Evolutionary conservation across 2,888 invertebrate species (phyloP).

Genomic region (Parnassius orleans): DNA sequence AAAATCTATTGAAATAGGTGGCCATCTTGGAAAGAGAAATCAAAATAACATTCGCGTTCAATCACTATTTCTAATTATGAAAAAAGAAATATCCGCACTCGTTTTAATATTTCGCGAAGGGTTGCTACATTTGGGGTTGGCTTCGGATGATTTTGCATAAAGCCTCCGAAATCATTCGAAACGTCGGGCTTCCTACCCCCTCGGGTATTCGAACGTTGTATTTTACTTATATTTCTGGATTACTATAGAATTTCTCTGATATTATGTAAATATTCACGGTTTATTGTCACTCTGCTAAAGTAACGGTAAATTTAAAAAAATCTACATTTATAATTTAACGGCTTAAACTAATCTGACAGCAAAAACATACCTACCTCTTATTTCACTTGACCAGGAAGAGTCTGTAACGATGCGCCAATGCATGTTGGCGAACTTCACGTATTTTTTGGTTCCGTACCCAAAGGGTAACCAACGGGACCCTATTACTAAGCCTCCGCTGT

Average conservation of each 20-base stretch:
- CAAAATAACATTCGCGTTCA: slow-evolving; percentile 15
- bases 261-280: not conserved
- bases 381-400: no score
- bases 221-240: not conserved
- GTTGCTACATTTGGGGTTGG: slow-evolving; percentile 22
- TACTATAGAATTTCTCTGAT: not conserved
- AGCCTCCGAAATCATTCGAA: slow-evolving; percentile 16
- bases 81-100: slow-evolving; percentile 10
- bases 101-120: slow-evolving; percentile 18
- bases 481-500: no score
- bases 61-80: slow-evolving; percentile 20
- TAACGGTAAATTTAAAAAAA: no score
- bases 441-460: no score
- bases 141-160: slow-evolving; percentile 19
- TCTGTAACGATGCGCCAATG: no score
- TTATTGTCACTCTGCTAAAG: not conserved
- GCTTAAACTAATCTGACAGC: no score
- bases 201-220: slow-evolving; percentile 8
- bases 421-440: no score
- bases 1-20: no score
- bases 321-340: no score
- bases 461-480: no score
- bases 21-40: not conserved
- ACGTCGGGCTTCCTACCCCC: slow-evolving; percentile 6
- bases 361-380: no score